Percentiles rank a stretch among this genome's conserved stretches.
These are phyloP conservation scores for Ancistrus triradiatus DNA, from an alignment of 2,113 vertebrate species.

Conservation along the genomic window DNA sequence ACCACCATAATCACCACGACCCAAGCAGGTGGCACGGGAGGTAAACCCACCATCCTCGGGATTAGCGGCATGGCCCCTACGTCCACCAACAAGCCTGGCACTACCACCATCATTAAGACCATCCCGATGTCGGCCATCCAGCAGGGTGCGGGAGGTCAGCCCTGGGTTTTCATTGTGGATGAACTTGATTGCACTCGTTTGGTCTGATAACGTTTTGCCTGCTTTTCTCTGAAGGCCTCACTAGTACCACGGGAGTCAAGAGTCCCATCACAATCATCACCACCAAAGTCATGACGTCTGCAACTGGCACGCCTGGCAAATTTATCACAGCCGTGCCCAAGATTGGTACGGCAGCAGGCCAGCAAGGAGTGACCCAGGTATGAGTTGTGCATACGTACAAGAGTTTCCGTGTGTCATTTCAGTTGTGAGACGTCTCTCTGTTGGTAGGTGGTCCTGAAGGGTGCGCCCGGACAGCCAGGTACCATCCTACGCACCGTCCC, in stretches of 20 bases:
- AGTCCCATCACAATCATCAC: conserved; percentile 80
- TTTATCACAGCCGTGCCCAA: conserved; percentile 78
- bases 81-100: conserved; percentile 70
- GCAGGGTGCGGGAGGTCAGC: conserved; percentile 67
- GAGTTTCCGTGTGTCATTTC: too few relatives aligned
- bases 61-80: conserved; percentile 75
- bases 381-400: too few relatives aligned
- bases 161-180: too few relatives aligned
- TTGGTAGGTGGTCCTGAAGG: conserved; percentile 75
- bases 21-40: conserved; percentile 65
- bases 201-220: too few relatives aligned
- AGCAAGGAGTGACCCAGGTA: conserved; percentile 82
- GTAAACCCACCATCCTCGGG: conserved; percentile 75
- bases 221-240: too few relatives aligned
- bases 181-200: too few relatives aligned
- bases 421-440: neutral
- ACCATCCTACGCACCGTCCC: conserved; percentile 78
- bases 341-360: conserved; percentile 63
- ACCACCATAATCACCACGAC: conserved; percentile 78
- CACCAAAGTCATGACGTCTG: conserved; percentile 79
- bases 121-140: conserved; percentile 81
- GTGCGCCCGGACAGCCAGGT: conserved; percentile 76
- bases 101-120: conserved; percentile 79
- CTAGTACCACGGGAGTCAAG: conserved; percentile 71
- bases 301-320: conserved; percentile 73